Conservation (phyloP, 1,140 invertebrate species). For the Phthorimaea operculella region DNA sequence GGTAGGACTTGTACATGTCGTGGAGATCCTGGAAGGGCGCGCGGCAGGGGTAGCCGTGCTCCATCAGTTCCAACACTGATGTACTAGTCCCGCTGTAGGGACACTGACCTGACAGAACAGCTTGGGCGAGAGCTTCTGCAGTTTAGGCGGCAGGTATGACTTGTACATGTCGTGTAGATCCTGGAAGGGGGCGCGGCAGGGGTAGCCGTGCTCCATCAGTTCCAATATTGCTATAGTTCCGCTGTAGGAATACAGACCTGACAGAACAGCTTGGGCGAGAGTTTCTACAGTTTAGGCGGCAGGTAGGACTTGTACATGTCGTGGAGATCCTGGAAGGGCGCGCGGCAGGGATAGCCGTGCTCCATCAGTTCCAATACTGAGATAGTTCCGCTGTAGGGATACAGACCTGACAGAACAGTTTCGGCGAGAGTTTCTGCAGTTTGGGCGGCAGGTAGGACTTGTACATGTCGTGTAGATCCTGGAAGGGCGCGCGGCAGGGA, state of each 20-base stretch:
- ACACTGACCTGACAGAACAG: conserved; percentile 87
- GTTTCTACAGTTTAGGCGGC: conserved; percentile 85
- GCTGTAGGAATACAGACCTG: too few species aligned
- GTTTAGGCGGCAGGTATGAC: conserved; percentile 82
- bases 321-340: conserved; percentile 90
- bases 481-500: too few species aligned
- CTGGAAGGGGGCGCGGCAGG: conserved; percentile 89
- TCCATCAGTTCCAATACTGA: conserved; percentile 97
- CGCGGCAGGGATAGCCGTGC: conserved; percentile 92
- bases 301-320: conserved; percentile 90
- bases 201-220: conserved; percentile 96
- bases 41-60: too few species aligned
- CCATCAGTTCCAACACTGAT: too few species aligned
- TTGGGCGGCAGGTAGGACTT: too few species aligned
- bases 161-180: conserved; percentile 95
- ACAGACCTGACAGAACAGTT: too few species aligned
- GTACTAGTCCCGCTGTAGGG: too few species aligned
- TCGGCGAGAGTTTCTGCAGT: too few species aligned
- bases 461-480: too few species aligned
- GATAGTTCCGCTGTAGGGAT: conserved; percentile 96
- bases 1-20: too few species aligned
- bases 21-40: too few species aligned
- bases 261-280: too few species aligned
- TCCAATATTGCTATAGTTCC: conserved; percentile 96
- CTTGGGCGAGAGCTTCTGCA: conserved; percentile 83